These are phyloP conservation scores for Sinella curviseta DNA, from an alignment of 1,140 invertebrate species.

Conservation along the genomic window DNA sequence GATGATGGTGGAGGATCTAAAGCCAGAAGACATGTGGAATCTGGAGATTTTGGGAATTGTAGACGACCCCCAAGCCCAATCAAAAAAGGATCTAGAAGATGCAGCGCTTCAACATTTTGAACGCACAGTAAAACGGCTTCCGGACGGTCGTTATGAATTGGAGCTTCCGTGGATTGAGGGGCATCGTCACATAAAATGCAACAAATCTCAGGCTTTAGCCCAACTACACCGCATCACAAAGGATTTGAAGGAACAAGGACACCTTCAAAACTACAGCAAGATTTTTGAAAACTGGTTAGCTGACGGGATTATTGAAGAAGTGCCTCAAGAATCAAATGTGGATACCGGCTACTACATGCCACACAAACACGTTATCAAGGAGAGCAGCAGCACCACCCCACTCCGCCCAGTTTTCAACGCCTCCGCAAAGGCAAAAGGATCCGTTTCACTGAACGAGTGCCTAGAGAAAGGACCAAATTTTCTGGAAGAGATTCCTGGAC, in stretches of 20 bases:
- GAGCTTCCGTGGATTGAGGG: neutral
- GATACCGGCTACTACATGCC: constrained; percentile 2
- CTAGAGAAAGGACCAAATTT: constrained; percentile 39
- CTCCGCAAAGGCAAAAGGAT: constrained; percentile 47
- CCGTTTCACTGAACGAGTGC: constrained; percentile 52
- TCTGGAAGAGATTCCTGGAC: constrained; percentile 30
- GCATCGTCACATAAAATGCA: neutral
- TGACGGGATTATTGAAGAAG: constrained; percentile 39
- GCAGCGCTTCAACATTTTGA: constrained; percentile 11
- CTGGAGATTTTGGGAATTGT: constrained; percentile 7
- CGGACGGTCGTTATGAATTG: constrained; percentile 24
- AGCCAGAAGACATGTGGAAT: neutral
- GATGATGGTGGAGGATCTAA: neutral
- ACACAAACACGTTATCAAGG: constrained; percentile 3
- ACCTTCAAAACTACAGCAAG: neutral
- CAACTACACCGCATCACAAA: neutral
- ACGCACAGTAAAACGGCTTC: neutral
- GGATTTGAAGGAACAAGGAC: neutral
- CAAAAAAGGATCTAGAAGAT: constrained; percentile 21
- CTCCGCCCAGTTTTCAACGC: constrained; percentile 44
- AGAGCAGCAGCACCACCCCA: constrained; percentile 52
- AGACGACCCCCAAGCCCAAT: neutral
- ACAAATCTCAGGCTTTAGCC: neutral
- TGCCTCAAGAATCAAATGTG: neutral
- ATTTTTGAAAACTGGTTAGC: constrained; percentile 15